phyloP scores from a whole-genome alignment of 2,888 invertebrate genomes.

The Epistrophe grossulariae region DNA sequence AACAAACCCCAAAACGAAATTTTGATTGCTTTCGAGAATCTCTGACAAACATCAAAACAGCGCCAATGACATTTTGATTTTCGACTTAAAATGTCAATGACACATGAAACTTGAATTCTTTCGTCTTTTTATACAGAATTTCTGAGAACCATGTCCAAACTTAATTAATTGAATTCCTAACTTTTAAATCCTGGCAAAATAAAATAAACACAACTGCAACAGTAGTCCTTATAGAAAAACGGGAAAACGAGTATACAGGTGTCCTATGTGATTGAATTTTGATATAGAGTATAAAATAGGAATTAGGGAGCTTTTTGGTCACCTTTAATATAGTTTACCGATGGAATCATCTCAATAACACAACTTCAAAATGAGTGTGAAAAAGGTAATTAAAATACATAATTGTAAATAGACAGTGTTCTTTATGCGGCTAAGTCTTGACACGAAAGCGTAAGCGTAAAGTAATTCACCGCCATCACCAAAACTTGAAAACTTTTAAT shows the following conservation, averaged over 20 bases:
- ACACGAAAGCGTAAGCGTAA: no score
- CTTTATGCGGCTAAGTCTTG: no score
- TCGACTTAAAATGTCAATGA: constrained; percentile 60
- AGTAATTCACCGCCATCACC: no score
- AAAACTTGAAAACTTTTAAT: no score
- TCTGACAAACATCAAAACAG: constrained; percentile 60
- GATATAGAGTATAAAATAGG: no score
- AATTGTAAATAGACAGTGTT: no score
- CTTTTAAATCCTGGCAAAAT: constrained; percentile 30
- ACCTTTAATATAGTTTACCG: no score
- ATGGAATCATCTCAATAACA: no score
- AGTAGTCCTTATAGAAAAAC: background rate
- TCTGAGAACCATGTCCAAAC: constrained; percentile 66
- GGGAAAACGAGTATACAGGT: background rate
- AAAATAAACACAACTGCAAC: background rate
- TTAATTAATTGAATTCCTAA: constrained; percentile 70
- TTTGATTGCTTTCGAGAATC: constrained; percentile 65
- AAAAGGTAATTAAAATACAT: no score
- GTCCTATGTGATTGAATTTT: no score
- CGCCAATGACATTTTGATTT: constrained; percentile 61
- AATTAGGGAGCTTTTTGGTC: no score
- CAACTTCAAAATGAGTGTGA: no score
- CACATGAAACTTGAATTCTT: constrained; percentile 49
- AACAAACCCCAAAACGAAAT: constrained; percentile 11
- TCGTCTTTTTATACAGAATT: constrained; percentile 16